Evolutionary conservation across 2,113 vertebrate species (phyloP).

Genomic region (Anseranas semipalmata): DNA sequence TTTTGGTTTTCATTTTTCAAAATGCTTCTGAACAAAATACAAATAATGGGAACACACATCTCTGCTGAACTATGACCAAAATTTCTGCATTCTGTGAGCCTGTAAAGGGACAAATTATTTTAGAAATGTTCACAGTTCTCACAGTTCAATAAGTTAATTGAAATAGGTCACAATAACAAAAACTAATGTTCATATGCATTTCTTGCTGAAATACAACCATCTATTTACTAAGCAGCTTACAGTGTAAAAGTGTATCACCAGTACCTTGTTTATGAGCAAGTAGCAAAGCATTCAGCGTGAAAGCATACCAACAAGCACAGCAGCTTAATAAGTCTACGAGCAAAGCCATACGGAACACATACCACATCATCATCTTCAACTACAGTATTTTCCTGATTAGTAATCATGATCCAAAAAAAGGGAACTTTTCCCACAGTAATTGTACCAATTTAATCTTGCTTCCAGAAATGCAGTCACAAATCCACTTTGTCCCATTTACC

Average conservation of each 20-base stretch:
- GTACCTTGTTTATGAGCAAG: neutral
- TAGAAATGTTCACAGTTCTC: neutral
- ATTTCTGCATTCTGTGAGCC: neutral
- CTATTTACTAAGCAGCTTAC: neutral
- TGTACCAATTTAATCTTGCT: neutral
- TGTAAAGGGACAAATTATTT: neutral
- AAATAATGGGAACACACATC: neutral
- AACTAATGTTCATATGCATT: neutral
- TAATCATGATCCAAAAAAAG: neutral
- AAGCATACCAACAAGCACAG: neutral
- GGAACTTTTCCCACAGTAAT: neutral
- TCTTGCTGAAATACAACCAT: neutral
- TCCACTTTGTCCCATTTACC: neutral
- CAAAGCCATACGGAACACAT: slow-evolving; percentile 8
- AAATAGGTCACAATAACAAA: neutral
- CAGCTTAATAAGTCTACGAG: neutral
- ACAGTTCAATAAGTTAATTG: neutral
- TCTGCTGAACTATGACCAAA: accelerated
- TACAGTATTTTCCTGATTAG: neutral
- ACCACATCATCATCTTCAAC: slow-evolving; percentile 4
- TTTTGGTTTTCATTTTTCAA: neutral
- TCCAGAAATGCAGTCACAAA: neutral
- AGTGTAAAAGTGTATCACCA: neutral
- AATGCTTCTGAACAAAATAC: neutral
- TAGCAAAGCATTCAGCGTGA: neutral